phyloP scores from a whole-genome alignment of 2,888 invertebrate species.

The Laothoe populi region DNA sequence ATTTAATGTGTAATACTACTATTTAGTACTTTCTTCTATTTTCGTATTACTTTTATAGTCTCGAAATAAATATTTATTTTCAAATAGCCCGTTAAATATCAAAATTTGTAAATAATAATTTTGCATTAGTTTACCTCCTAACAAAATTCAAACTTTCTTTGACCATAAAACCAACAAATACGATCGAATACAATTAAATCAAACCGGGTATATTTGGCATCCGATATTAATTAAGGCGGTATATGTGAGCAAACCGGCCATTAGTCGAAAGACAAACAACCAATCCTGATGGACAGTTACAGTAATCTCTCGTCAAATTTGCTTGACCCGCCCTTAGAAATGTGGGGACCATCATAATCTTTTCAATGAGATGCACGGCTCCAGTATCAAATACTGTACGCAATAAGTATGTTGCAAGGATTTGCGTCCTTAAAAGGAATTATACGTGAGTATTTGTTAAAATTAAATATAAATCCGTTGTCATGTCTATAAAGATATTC shows the following conservation, averaged over 20 bases:
- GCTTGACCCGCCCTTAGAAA: constrained; percentile 59
- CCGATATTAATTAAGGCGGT: constrained; percentile 38
- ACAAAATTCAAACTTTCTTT: neutral
- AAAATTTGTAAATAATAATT: no score
- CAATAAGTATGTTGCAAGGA: neutral
- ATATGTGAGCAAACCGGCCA: constrained; percentile 50
- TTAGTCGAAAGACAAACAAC: constrained; percentile 75
- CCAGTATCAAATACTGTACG: neutral
- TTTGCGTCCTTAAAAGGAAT: neutral
- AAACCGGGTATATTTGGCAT: constrained; percentile 15
- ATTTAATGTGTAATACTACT: no score
- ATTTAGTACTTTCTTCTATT: no score
- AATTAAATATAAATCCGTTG: no score
- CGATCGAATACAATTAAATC: neutral
- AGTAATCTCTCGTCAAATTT: constrained; percentile 77
- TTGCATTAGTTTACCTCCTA: no score
- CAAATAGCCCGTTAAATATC: no score
- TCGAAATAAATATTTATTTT: no score
- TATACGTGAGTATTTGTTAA: no score
- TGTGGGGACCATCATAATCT: constrained; percentile 47
- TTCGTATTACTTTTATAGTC: no score
- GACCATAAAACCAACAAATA: neutral
- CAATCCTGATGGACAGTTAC: constrained; percentile 59
- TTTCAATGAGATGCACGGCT: constrained; percentile 42
- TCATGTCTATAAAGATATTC: no score